Base-by-base conservation (phyloP, 2,888 invertebrate species). In the Plutella xylostella region DNA sequence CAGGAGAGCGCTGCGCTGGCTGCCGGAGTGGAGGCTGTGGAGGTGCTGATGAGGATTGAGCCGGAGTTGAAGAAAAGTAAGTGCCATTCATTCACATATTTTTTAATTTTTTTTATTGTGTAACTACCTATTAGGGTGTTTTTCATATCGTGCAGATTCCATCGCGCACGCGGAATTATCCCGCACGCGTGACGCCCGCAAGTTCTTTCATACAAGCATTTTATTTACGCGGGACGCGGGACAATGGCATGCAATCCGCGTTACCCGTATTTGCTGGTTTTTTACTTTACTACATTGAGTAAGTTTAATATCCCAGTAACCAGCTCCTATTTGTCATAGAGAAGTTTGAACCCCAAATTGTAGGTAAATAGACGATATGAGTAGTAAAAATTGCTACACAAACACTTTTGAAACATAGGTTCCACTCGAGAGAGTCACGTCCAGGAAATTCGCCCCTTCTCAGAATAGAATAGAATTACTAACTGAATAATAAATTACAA, bases 1-100 rank as follows among this genome's bases (percentile, higher is more conserved):
- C 71, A 74, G 19, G 80, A 82, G 49, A 58, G 67, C 12, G 52
- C 21, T 0, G 73, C 72, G 0, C 22, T 62, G 0, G 46, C 34
- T 0, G 41, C 48, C 0, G 73, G 72, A 0, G 7, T 68, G 0
- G 42, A 48, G 2, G 74, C 72, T 0, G 69, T 74, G 0, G 49
- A 53, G 0, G 17, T 70, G 12, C 61, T 67, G 57, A 61, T 53
- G 0, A 52, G 60, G 0, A 17, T 67, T 0, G 31, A 58, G 1
- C 55, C 51, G 1, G 30, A 57, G 0, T 39, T 66, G 0, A 46
- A 59, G 4, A 49, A 51, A 31, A 63, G 76, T 75, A 48, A 47
- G 45, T 49, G 6, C 39, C 3, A 38, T 31, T 22, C 6, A 6
- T 22, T 22, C 22, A 25, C 25, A 5, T 7, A 25, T 25, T 25